These are phyloP conservation scores for Philopotamus ludificatus DNA, from an alignment of 1,140 invertebrate species.

Conservation along the genomic window DNA sequence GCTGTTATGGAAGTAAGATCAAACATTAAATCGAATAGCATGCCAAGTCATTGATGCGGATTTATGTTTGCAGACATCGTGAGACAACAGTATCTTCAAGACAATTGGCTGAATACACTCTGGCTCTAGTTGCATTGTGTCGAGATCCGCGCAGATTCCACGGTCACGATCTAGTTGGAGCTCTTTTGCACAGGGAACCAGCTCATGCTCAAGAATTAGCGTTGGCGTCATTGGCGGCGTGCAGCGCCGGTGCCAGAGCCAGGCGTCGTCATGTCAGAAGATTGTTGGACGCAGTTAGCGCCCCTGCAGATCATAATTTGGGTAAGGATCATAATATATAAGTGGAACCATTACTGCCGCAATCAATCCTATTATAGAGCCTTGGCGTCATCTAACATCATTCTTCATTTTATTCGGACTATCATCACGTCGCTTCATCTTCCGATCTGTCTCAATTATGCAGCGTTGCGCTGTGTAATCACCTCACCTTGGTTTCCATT, in stretches of 20 bases:
- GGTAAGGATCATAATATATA: constrained; percentile 51
- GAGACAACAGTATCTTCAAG: constrained; percentile 72
- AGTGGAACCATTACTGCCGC: neutral
- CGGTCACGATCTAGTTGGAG: constrained; percentile 75
- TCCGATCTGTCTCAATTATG: no score
- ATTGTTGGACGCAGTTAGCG: constrained; percentile 73
- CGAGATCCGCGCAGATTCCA: constrained; percentile 80
- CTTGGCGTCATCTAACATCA: neutral
- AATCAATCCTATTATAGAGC: no score
- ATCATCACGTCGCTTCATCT: no score
- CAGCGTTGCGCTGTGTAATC: no score
- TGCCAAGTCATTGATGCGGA: no score
- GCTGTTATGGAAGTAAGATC: constrained; percentile 70
- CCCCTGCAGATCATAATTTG: constrained; percentile 72
- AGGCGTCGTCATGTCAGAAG: constrained; percentile 74
- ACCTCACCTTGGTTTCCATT: neutral
- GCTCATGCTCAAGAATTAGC: constrained; percentile 69
- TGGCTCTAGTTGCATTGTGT: constrained; percentile 75
- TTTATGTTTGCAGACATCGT: constrained; percentile 59
- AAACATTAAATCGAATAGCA: neutral
- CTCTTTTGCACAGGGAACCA: constrained; percentile 69
- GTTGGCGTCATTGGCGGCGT: constrained; percentile 61
- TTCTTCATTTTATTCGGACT: no score
- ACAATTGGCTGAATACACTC: constrained; percentile 69
- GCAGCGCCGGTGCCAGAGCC: constrained; percentile 77